Evolutionary conservation across 2,113 vertebrate species (phyloP).

Genomic region (Cinclus mexicanus): DNA sequence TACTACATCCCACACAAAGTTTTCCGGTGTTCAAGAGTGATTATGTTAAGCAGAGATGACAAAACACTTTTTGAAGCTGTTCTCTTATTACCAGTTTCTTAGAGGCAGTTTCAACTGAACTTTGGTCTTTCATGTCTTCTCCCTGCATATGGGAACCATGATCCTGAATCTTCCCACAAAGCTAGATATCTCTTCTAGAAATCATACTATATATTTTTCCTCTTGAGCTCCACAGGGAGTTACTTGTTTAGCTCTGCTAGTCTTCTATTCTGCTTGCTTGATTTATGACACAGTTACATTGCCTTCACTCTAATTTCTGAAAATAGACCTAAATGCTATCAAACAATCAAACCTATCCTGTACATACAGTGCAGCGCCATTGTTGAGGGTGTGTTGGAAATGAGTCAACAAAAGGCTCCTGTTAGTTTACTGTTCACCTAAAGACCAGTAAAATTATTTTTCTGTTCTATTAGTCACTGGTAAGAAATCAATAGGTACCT

Average conservation of each 20-base stretch:
- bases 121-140: not conserved
- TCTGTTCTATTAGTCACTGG: not conserved
- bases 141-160: not conserved
- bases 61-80: not conserved
- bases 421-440: not conserved
- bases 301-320: not conserved
- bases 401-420: not conserved
- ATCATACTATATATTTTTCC: not conserved
- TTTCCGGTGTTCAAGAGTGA: not conserved
- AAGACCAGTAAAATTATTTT: not conserved
- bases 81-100: not conserved
- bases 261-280: not conserved
- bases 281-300: not conserved
- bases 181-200: not conserved
- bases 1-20: accelerated
- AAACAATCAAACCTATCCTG: not conserved
- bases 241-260: not conserved
- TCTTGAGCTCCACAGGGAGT: not conserved
- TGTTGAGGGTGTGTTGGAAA: not conserved
- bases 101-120: not conserved
- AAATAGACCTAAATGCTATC: not conserved
- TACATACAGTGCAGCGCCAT: accelerated
- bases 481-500: not conserved
- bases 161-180: not conserved
- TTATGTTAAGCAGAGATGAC: not conserved